A percentile compares a stretch with the other conserved stretches of the same genome.
Conservation (phyloP, 2,113 vertebrate genomes). For the Calypte anna region DNA sequence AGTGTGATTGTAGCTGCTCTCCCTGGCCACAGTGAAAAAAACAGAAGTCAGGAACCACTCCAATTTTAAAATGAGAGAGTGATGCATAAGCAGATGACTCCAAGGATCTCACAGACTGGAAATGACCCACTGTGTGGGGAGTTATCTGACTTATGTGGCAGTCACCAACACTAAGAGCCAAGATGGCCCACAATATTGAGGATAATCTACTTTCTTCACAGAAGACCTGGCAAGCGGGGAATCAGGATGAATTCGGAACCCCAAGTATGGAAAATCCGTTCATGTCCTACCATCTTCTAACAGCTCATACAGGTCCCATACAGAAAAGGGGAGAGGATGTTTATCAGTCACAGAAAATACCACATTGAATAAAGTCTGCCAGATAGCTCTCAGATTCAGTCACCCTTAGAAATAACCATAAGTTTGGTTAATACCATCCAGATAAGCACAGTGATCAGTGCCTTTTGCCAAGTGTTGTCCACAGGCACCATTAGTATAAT, state of each 20-base stretch:
- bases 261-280: not conserved
- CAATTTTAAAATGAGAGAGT: not conserved
- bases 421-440: not conserved
- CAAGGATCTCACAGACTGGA: not conserved
- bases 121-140: not conserved
- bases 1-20: not conserved
- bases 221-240: not conserved
- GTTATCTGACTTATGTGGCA: not conserved
- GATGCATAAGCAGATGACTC: not conserved
- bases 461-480: not conserved
- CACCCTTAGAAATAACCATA: not conserved
- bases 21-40: not conserved
- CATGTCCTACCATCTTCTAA: not conserved
- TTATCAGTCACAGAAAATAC: not conserved
- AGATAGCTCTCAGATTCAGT: not conserved
- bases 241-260: not conserved
- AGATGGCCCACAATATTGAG: not conserved
- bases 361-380: not conserved
- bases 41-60: not conserved
- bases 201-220: not conserved
- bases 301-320: not conserved
- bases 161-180: not conserved
- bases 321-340: not conserved
- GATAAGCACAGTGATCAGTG: not conserved
- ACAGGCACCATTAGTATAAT: not conserved